phyloP scores from a whole-genome alignment of 2,797 vertebrate species.

The Dipus sagitta region DNA sequence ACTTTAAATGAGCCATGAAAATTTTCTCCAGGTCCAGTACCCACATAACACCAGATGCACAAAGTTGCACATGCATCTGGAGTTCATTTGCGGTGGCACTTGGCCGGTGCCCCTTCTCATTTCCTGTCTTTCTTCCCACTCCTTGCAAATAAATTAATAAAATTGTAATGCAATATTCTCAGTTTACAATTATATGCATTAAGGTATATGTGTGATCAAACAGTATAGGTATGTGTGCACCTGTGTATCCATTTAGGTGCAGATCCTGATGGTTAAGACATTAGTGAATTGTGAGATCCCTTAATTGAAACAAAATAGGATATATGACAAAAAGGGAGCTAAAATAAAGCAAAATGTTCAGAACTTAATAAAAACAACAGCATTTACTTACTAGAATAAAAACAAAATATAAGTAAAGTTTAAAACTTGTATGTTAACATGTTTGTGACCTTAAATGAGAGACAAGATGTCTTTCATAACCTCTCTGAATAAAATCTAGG shows the following conservation, averaged over 20 bases:
- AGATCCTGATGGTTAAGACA: slow-evolving; percentile 9
- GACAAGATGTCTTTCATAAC: background rate
- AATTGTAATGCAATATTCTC: too few relatives aligned
- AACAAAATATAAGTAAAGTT: background rate
- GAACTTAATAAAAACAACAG: slow-evolving; percentile 23
- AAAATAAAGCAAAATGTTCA: slow-evolving; percentile 24
- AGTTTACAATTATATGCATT: background rate
- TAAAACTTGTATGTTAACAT: background rate
- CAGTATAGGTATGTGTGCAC: background rate
- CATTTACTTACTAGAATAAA: slow-evolving; percentile 52
- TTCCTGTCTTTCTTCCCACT: background rate
- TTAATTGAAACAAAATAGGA: slow-evolving; percentile 27
- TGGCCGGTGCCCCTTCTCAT: too few relatives aligned
- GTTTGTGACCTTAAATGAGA: slow-evolving; percentile 28
- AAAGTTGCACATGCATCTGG: too few relatives aligned
- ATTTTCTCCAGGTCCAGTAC: background rate
- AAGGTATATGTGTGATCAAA: background rate
- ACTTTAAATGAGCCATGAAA: slow-evolving; percentile 15
- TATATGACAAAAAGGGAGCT: background rate
- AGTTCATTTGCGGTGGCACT: too few relatives aligned
- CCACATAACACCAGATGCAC: too few relatives aligned
- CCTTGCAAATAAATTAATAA: too few relatives aligned
- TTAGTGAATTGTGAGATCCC: background rate
- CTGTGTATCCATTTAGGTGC: background rate
- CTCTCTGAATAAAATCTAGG: slow-evolving; percentile 53